A percentile compares a stretch with the other conserved stretches of the same genome.
phyloP scores from a whole-genome alignment of 2,797 vertebrate genomes.

The Pristis pectinata region DNA sequence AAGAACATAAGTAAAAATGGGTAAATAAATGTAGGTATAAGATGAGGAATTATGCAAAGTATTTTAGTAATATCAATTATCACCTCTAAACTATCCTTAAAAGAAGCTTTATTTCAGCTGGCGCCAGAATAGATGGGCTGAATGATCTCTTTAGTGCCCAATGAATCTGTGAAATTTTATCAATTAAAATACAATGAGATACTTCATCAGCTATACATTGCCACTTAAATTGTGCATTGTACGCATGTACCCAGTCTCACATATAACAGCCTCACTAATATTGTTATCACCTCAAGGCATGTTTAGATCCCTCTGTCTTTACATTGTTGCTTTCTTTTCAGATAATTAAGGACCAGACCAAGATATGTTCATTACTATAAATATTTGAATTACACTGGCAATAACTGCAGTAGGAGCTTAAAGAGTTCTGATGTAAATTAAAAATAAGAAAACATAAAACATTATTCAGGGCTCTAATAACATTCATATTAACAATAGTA shows the following conservation, averaged over 20 bases:
- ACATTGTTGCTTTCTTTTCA: not conserved
- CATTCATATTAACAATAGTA: not conserved
- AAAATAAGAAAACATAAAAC: not conserved
- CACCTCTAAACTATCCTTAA: not conserved
- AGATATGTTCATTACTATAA: not conserved
- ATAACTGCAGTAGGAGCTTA: not conserved
- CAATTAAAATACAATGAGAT: not conserved
- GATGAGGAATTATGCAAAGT: not conserved
- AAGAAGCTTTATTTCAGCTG: not conserved
- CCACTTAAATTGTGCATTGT: not conserved
- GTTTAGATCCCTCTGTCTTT: not conserved
- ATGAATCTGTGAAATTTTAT: not conserved
- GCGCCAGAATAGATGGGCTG: no score
- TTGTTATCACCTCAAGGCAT: not conserved
- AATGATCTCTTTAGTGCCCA: not conserved
- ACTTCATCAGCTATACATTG: not conserved
- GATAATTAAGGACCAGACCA: not conserved
- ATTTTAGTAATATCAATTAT: not conserved
- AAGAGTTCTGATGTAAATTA: not conserved
- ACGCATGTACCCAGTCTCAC: not conserved
- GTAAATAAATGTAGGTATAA: not conserved
- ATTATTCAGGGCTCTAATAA: not conserved
- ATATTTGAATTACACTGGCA: not conserved
- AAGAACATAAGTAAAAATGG: not conserved
- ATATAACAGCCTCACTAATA: not conserved